A percentile compares a stretch with the other conserved stretches of the same genome.
Conservation (phyloP, 2,888 invertebrate genomes). For the Drosophila setosimentum region DNA sequence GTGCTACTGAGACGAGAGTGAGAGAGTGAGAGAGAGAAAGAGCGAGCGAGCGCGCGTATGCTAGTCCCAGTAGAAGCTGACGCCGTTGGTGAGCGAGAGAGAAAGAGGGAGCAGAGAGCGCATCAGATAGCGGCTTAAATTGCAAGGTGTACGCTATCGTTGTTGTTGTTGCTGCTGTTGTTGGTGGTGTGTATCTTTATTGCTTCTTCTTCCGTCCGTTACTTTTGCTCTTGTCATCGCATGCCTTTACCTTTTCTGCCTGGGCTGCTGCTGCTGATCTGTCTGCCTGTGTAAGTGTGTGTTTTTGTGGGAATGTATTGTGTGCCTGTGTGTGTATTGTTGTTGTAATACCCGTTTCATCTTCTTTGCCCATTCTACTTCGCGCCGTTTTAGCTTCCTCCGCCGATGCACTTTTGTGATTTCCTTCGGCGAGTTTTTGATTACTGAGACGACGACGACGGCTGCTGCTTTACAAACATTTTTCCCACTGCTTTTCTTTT, state of each 20-base stretch:
- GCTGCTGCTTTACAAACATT: slow-evolving; percentile 59
- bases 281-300: slow-evolving; percentile 13
- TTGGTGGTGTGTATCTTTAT: slow-evolving; percentile 71
- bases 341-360: slow-evolving; percentile 79
- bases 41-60: too few relatives aligned
- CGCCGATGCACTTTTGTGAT: slow-evolving; percentile 81
- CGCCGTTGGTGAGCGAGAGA: slow-evolving; percentile 34
- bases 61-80: slow-evolving; percentile 22
- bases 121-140: slow-evolving; percentile 76
- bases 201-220: slow-evolving; percentile 76
- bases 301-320: slow-evolving; percentile 10
- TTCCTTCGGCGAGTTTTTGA: slow-evolving; percentile 76
- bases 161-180: slow-evolving; percentile 42
- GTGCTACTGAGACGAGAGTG: slow-evolving; percentile 34
- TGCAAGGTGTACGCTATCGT: slow-evolving; percentile 72
- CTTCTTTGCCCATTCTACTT: slow-evolving; percentile 75
- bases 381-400: slow-evolving; percentile 75
- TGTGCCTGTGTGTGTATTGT: slow-evolving; percentile 33
- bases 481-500: slow-evolving; percentile 76
- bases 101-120: slow-evolving; percentile 41
- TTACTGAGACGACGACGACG: slow-evolving; percentile 49
- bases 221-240: slow-evolving; percentile 74
- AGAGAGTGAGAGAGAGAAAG: slow-evolving; percentile 24
- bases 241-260: slow-evolving; percentile 70
- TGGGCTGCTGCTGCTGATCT: slow-evolving; percentile 46